Evolutionary conservation across 2,113 vertebrate species (phyloP), one percentile per base, ranked within the genome.

Genomic region (Sterrhoptilus dennistouni): DNA sequence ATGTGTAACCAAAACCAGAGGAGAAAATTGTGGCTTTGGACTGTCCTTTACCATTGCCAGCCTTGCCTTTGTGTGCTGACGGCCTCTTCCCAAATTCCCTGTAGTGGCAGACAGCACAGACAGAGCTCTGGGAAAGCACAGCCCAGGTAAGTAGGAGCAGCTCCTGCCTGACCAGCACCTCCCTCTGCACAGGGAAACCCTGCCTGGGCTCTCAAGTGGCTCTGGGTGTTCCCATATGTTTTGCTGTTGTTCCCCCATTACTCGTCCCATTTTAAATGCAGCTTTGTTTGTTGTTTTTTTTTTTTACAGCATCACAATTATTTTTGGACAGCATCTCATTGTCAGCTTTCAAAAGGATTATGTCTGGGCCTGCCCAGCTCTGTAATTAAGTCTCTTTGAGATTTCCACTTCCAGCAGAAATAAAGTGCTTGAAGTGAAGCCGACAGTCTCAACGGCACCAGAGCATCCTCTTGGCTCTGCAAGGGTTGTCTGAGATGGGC

Each of bases 361-460:
- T 2, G 54, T 65, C 80, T 76, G 35, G 60, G 84, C 72, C 93
- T 91, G 66, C 78, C 75, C 78, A 57, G 93, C 87, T 90, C 91
- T 95, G 45, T 93, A 93, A 95, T 94, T 94, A 85, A 89, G 91
- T 61, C 50, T 91, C 81, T 94, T 7, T 79, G 89, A 97, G 89
- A 77, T 87, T 95, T 94, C 81, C 50, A 76, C 57, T 91, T 82
- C 38, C 54, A 87, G 70, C 63, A 91, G 87, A 87, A 96, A 83
- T 82, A 90, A 80, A 83, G 90, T 29, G 20, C 87, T 82, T 91
- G 93, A 60, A 91, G 82, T 49, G 52, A 84, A 94, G 87, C 64
- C 7, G 13, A 27, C 29, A 29, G 53, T 87, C 76, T 21, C 49
- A 65, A 52, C 35, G 59, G 69, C 87, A 47, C 17, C 61, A 25